These are phyloP conservation scores for Alitta virens DNA, from an alignment of 2,888 invertebrate species.

Conservation along the genomic window DNA sequence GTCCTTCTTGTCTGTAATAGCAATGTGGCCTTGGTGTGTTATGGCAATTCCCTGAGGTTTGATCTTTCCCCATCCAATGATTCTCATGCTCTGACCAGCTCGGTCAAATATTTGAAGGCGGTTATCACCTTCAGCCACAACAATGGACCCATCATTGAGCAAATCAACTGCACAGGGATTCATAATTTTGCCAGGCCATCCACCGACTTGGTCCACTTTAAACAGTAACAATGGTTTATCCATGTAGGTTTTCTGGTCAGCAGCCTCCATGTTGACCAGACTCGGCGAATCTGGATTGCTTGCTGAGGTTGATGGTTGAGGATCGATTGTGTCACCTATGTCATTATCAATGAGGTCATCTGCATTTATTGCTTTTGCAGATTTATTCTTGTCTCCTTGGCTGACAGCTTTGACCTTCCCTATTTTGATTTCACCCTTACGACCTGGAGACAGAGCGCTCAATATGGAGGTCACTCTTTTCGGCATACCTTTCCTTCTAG, in stretches of 20 bases:
- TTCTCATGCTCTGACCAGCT: slow-evolving; percentile 21
- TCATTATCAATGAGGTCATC: slow-evolving; percentile 16
- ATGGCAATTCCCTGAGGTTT: slow-evolving; percentile 24
- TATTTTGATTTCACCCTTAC: slow-evolving; percentile 24
- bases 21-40: slow-evolving; percentile 19
- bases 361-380: slow-evolving; percentile 25
- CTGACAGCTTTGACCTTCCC: slow-evolving; percentile 25
- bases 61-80: slow-evolving; percentile 32
- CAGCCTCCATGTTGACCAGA: no score
- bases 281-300: slow-evolving; percentile 4
- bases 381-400: slow-evolving; percentile 8
- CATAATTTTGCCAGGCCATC: slow-evolving; percentile 29
- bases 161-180: slow-evolving; percentile 24
- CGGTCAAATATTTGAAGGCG: slow-evolving; percentile 29
- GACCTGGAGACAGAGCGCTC: slow-evolving; percentile 25
- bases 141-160: slow-evolving; percentile 21
- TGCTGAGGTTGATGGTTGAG: slow-evolving; percentile 5
- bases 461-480: slow-evolving; percentile 26
- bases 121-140: slow-evolving; percentile 29
- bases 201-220: slow-evolving; percentile 28
- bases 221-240: slow-evolving; percentile 18
- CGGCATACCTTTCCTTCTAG: neutral
- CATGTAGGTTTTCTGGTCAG: neutral
- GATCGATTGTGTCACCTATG: neutral
- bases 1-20: slow-evolving; percentile 29